Percentiles rank a stretch among this genome's conserved stretches.
phyloP scores from a whole-genome alignment of 2,797 vertebrate genomes.

The Sylvilagus floridanus region DNA sequence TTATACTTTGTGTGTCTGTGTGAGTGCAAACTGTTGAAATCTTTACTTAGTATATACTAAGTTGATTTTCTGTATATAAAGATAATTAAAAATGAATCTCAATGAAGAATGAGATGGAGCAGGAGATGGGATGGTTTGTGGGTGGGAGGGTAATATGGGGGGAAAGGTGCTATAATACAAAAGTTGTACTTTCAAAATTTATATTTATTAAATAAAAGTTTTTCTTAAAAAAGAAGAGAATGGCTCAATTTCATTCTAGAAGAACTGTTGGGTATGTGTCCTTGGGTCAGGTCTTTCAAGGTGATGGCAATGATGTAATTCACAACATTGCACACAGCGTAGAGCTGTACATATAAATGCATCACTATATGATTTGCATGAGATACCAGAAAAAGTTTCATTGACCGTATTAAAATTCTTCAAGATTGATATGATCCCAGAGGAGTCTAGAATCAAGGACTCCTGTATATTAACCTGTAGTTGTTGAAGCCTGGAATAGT shows the following conservation, averaged over 20 bases:
- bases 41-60: too few species aligned
- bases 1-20: too few species aligned
- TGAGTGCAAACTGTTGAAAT: too few species aligned
- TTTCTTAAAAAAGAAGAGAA: too few species aligned
- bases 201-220: too few species aligned
- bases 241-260: background rate
- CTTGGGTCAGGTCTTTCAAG: background rate
- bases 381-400: background rate
- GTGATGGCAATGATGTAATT: background rate
- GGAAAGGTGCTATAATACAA: too few species aligned
- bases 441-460: background rate
- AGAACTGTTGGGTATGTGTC: background rate
- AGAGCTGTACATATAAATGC: background rate
- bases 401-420: conserved; percentile 13
- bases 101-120: too few species aligned
- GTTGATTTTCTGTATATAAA: too few species aligned
- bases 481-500: background rate
- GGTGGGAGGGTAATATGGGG: too few species aligned
- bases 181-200: too few species aligned
- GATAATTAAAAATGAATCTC: too few species aligned
- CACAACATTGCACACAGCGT: background rate
- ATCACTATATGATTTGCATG: background rate
- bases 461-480: background rate
- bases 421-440: background rate
- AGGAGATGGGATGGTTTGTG: too few species aligned